Base-by-base conservation (phyloP, 2,797 vertebrate genomes). In the Phataginus tricuspis region DNA sequence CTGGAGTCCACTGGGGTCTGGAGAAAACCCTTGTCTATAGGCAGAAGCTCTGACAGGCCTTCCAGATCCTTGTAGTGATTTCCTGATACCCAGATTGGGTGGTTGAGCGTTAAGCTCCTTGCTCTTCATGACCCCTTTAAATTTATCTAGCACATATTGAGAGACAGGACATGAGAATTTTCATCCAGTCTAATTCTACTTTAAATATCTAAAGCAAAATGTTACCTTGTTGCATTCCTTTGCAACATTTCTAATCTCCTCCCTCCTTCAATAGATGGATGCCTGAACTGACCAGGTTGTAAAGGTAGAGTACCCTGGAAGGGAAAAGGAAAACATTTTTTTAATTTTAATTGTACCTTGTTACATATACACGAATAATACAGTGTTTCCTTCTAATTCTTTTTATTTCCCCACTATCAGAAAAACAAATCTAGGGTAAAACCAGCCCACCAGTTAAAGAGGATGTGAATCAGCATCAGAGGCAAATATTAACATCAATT, bases 371-470 rank as follows among this genome's bases (percentile, higher is more conserved):
- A 61, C 5, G 3, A 86, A 51, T 69, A 80, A 74, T 29, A 49
- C 23, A 72, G n/a, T 79, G 68, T 79, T 71, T 72, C 4, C 16
- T 68, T 64, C 37, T 42, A 82, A 77, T 63, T 53, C 29, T 85
- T 78, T 84, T 29, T 7, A 85, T 59, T 84, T 86, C 7, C 6
- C 80, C 23, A 29, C 7, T 23, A n/a, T 59, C 34, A 80, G 25
- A 74, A 84, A 85, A 86, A 82, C 34, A 90, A 83, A 59, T 74
- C 15, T 49, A 83, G 31, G 61, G 45, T 59, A 82, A 92, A 92
- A 68, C 0, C 15, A 69, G 29, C 31, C 19, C 4, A 16, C 7
- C 55, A 37, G 25, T 68, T 18, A 74, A 69, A 87, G 25, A 71
- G 27, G 34, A 57, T 57, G 39, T 82, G 53, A 42, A 49, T 84